Evolutionary conservation across 2,113 vertebrate species (phyloP).

Genomic region (Heterocephalus glaber): DNA sequence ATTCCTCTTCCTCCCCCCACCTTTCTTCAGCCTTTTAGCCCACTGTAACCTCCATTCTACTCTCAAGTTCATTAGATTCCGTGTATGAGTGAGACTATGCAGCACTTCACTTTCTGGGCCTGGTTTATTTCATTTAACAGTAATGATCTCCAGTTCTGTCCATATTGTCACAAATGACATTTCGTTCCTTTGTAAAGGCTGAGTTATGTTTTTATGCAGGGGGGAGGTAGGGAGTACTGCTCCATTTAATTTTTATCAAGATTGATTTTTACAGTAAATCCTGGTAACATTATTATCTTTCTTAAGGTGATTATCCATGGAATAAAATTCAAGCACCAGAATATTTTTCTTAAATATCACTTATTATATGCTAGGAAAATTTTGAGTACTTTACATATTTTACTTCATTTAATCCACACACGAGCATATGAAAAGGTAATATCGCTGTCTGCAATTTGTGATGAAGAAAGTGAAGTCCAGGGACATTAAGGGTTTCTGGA

Average conservation of each 20-base stretch:
- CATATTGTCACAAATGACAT: not conserved
- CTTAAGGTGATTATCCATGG: constrained; percentile 10
- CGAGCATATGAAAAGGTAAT: not conserved
- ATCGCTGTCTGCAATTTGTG: not conserved
- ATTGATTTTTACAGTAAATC: constrained; percentile 44
- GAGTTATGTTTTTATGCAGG: not conserved
- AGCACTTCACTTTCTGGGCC: not conserved
- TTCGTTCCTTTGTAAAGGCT: not conserved
- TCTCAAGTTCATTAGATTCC: not conserved
- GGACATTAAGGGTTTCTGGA: not conserved
- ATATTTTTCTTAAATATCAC: constrained; percentile 52
- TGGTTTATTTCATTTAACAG: not conserved
- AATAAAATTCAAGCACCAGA: not conserved
- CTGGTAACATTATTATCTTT: constrained; percentile 33
- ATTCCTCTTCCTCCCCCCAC: not conserved
- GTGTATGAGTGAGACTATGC: not conserved
- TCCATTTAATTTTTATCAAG: not conserved
- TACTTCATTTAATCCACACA: constrained; percentile 18
- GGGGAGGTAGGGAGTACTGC: not conserved
- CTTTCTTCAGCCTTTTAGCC: not conserved
- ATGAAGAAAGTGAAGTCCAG: not conserved
- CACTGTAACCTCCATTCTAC: not conserved
- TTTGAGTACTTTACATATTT: constrained; percentile 45
- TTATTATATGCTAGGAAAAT: not conserved
- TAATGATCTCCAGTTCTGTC: not conserved